Evolutionary conservation across 64 coral and sea anemone genomes (phyloP).

Genomic region (Anthopleura sola): DNA sequence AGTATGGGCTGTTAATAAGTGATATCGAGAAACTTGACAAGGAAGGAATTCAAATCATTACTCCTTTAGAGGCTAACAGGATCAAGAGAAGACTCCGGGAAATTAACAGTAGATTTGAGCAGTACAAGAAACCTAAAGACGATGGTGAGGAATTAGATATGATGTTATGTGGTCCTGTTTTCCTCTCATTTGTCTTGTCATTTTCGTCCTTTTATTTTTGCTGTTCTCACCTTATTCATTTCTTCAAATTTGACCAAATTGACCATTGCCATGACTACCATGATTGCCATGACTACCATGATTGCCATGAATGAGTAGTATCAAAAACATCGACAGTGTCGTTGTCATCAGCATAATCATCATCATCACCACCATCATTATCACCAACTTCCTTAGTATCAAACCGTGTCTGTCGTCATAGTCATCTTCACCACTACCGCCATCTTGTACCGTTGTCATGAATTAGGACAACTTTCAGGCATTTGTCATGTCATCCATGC

Average conservation of each 20-base stretch:
- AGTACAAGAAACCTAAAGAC: conserved; percentile 53
- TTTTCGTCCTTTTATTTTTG: neutral
- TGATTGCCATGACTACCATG: too few species aligned
- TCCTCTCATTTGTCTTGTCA: neutral
- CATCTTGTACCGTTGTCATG: too few species aligned
- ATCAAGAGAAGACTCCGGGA: conserved; percentile 60
- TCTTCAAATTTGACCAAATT: too few species aligned
- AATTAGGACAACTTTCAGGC: too few species aligned
- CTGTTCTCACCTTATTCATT: neutral
- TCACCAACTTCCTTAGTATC: too few species aligned
- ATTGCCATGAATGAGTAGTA: too few species aligned
- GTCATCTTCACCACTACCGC: too few species aligned
- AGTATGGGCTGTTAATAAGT: conserved; percentile 65
- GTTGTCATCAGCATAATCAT: neutral
- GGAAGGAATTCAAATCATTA: conserved; percentile 66
- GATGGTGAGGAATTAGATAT: conserved; percentile 27
- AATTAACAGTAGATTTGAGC: conserved; percentile 57
- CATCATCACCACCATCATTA: neutral
- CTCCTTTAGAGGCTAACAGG: conserved; percentile 43
- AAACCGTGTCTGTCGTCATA: too few species aligned
- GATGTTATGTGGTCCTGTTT: neutral
- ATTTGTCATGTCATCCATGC: too few species aligned
- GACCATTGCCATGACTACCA: too few species aligned
- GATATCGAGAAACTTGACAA: conserved; percentile 69
- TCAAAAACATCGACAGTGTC: too few species aligned